phyloP scores from a whole-genome alignment of 2,797 vertebrate genomes.

The Chromis chromis region DNA sequence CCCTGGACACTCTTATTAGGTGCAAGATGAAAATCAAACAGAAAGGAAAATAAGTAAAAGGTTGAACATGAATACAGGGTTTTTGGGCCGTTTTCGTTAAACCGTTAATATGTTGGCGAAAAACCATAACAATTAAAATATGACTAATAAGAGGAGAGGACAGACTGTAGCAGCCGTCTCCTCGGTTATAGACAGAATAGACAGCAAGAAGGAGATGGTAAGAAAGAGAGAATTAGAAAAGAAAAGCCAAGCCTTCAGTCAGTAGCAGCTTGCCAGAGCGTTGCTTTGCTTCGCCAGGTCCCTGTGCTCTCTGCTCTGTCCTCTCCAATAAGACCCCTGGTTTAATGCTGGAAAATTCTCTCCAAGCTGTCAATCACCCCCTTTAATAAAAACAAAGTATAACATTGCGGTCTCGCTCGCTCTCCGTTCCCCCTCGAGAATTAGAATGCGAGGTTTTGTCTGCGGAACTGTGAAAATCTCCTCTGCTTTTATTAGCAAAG shows the following conservation, averaged over 20 bases:
- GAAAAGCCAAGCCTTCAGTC: slow-evolving; percentile 74
- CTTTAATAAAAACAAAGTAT: slow-evolving; percentile 91
- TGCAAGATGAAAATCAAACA: slow-evolving; percentile 22
- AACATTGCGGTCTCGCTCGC: slow-evolving; percentile 87
- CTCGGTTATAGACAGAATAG: slow-evolving; percentile 47
- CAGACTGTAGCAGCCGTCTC: slow-evolving; percentile 34
- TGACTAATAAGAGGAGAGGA: slow-evolving; percentile 12
- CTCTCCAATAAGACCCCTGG: slow-evolving; percentile 84
- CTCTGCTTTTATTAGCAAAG: slow-evolving; percentile 87
- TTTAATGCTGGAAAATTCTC: slow-evolving; percentile 89
- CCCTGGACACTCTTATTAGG: slow-evolving; percentile 25
- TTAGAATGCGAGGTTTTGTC: slow-evolving; percentile 85
- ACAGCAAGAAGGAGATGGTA: slow-evolving; percentile 56
- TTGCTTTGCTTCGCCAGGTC: slow-evolving; percentile 78
- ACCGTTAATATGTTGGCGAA: neutral
- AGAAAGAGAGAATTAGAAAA: slow-evolving; percentile 56
- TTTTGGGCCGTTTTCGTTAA: neutral
- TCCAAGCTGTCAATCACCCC: slow-evolving; percentile 86
- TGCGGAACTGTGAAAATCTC: slow-evolving; percentile 88
- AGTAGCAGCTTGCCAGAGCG: slow-evolving; percentile 82
- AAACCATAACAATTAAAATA: neutral
- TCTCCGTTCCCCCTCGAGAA: slow-evolving; percentile 83
- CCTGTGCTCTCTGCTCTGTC: slow-evolving; percentile 81
- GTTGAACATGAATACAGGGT: neutral
- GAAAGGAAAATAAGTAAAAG: slow-evolving; percentile 1